Conservation (phyloP, 2,797 vertebrate genomes). For the Gymnothorax reevesii region DNA sequence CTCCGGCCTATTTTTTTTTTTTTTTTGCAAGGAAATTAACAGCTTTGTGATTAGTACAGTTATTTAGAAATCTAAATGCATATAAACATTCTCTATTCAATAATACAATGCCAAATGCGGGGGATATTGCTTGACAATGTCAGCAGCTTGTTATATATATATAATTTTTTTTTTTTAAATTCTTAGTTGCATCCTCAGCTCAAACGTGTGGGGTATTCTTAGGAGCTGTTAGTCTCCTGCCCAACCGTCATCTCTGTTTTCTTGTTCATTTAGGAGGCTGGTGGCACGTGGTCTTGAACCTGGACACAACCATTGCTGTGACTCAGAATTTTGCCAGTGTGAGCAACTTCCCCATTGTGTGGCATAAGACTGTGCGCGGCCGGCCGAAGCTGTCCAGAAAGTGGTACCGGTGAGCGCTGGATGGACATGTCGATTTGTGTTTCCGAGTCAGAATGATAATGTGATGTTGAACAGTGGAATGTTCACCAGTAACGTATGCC, state of each 20-base stretch:
- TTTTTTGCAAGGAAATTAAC: too few relatives aligned
- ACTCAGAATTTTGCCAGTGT: slow-evolving; percentile 86
- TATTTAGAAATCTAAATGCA: too few relatives aligned
- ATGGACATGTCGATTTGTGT: not conserved
- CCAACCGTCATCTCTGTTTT: slow-evolving; percentile 23
- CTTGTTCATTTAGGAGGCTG: slow-evolving; percentile 80
- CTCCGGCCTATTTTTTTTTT: too few relatives aligned
- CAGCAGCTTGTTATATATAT: too few relatives aligned
- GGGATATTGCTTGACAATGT: too few relatives aligned
- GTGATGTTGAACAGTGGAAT: not conserved
- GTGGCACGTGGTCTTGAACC: slow-evolving; percentile 98
- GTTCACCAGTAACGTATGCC: not conserved
- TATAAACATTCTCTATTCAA: too few relatives aligned
- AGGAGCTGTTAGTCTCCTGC: not conserved
- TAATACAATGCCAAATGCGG: too few relatives aligned
- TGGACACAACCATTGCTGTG: slow-evolving; percentile 92
- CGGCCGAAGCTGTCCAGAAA: slow-evolving; percentile 81
- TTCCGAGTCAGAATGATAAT: not conserved
- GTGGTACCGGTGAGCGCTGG: slow-evolving; percentile 77
- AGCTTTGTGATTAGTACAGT: too few relatives aligned
- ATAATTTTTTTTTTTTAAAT: too few relatives aligned
- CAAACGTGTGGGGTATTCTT: not conserved
- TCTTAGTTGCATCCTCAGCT: not conserved
- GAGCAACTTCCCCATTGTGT: slow-evolving; percentile 83
- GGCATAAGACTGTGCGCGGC: slow-evolving; percentile 85